phyloP scores from a whole-genome alignment of 1,140 invertebrate genomes.

The Leptinotarsa defecta region DNA sequence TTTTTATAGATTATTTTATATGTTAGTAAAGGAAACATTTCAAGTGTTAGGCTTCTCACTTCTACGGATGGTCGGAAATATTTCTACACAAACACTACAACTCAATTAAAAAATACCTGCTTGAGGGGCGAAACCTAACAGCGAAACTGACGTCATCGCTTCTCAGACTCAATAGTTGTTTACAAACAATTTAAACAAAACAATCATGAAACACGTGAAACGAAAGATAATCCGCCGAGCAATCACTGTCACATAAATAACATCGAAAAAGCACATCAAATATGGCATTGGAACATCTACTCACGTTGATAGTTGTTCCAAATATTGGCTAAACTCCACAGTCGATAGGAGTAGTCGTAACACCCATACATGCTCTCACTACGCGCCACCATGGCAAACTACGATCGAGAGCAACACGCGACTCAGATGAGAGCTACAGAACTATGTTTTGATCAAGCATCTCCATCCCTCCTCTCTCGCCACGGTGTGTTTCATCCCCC shows the following conservation, averaged over 20 bases:
- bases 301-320: conserved; percentile 72
- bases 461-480: conserved; percentile 1
- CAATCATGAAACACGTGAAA: conserved; percentile 19
- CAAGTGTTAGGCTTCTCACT: too few species aligned
- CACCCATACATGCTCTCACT: conserved; percentile 69
- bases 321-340: conserved; percentile 73
- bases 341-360: conserved; percentile 71
- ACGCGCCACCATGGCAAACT: conserved; percentile 67
- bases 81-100: neutral
- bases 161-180: conserved; percentile 16
- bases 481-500: neutral
- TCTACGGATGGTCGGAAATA: too few species aligned
- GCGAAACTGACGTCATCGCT: conserved; percentile 19
- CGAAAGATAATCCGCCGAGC: conserved; percentile 8
- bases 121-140: conserved; percentile 11
- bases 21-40: too few species aligned
- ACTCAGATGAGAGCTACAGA: conserved; percentile 17
- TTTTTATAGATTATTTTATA: too few species aligned
- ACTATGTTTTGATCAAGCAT: conserved; percentile 8
- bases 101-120: conserved; percentile 27
- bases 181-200: conserved; percentile 27
- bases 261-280: conserved; percentile 5
- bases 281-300: conserved; percentile 52
- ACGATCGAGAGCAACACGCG: conserved; percentile 44
- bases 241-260: conserved; percentile 17